Evolutionary conservation across 2,113 vertebrate genomes (phyloP).

Genomic region (Passer montanus): DNA sequence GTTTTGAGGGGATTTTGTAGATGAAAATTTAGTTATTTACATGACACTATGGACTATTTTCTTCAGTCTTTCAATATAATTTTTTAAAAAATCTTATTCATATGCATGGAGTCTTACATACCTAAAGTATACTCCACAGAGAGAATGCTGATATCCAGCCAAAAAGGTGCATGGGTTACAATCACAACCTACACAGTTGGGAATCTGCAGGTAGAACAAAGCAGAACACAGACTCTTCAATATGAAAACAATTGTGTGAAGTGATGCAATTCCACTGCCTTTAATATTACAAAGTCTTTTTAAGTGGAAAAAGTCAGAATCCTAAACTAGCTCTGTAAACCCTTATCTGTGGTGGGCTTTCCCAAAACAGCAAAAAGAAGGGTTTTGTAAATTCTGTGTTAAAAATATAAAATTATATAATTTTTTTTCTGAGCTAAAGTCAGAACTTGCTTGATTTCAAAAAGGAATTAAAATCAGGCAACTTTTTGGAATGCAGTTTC

Average conservation of each 20-base stretch:
- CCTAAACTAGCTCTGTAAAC: neutral
- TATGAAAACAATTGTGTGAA: constrained; percentile 15
- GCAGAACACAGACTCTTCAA: neutral
- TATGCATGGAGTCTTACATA: neutral
- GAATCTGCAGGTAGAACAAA: neutral
- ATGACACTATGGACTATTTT: neutral
- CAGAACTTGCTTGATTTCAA: neutral
- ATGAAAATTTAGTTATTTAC: neutral
- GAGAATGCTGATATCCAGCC: neutral
- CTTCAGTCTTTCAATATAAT: neutral
- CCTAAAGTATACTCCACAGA: neutral
- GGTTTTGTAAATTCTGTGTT: neutral
- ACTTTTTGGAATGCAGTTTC: neutral
- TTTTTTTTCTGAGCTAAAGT: neutral
- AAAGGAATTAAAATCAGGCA: neutral
- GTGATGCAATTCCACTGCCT: neutral
- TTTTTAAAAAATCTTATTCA: neutral
- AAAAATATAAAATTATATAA: neutral
- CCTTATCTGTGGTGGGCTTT: neutral
- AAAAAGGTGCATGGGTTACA: neutral
- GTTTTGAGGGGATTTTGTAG: neutral
- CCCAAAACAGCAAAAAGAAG: neutral
- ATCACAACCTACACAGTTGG: neutral
- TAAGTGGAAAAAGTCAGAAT: neutral
- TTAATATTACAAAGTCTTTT: neutral